phyloP scores from a whole-genome alignment of 1,140 invertebrate species.

The Drosophila obscura region DNA sequence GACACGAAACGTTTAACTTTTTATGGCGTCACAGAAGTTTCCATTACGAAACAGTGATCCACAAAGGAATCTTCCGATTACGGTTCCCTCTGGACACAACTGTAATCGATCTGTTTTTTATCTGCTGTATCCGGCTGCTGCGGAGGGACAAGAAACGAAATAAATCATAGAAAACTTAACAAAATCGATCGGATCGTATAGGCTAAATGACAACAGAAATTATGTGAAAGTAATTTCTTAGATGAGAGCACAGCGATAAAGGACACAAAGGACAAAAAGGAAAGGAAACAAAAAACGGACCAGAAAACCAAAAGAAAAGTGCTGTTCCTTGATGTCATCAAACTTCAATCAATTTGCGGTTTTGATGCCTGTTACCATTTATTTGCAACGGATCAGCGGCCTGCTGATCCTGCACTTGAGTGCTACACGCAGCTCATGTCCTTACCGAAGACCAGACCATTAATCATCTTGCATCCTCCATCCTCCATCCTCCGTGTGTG shows the following conservation, averaged over 20 bases:
- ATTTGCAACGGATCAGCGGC: slow-evolving; percentile 66
- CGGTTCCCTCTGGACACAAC: slow-evolving; percentile 25
- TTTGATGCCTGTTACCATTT: slow-evolving; percentile 57
- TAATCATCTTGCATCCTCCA: slow-evolving; percentile 49
- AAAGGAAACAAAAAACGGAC: slow-evolving; percentile 25
- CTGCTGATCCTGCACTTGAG: slow-evolving; percentile 59
- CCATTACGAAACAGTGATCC: slow-evolving; percentile 30
- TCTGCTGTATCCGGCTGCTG: slow-evolving; percentile 4
- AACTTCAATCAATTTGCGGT: slow-evolving; percentile 78
- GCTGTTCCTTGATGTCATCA: slow-evolving; percentile 64
- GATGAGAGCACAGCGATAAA: slow-evolving; percentile 76
- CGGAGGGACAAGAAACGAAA: slow-evolving; percentile 47
- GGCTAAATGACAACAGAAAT: slow-evolving; percentile 54
- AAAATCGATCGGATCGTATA: slow-evolving; percentile 12
- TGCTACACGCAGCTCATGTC: slow-evolving; percentile 57
- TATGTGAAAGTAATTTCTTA: slow-evolving; percentile 79
- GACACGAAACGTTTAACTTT: slow-evolving; percentile 45
- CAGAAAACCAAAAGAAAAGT: slow-evolving; percentile 15
- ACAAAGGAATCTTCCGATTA: slow-evolving; percentile 42
- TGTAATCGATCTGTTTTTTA: slow-evolving; percentile 66
- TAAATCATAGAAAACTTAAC: slow-evolving; percentile 62
- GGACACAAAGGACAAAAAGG: slow-evolving; percentile 44
- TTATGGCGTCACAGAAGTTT: slow-evolving; percentile 27
- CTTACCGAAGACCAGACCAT: slow-evolving; percentile 46
- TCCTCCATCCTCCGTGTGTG: slow-evolving; percentile 26